Conservation (phyloP, 2,888 invertebrate species). For the Cosmia pyralina region DNA sequence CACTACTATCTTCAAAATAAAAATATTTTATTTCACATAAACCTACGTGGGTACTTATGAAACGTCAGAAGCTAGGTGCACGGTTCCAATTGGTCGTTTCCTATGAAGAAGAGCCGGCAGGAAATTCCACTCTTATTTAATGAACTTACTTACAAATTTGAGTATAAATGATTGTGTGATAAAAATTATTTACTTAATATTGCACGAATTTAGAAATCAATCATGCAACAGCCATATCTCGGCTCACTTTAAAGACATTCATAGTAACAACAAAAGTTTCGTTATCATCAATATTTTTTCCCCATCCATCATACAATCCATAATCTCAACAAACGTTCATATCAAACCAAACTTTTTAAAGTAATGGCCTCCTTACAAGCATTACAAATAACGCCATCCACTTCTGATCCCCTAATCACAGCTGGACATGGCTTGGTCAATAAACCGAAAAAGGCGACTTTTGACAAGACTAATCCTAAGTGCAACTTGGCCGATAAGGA, state of each 20-base stretch:
- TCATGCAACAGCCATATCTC: neutral
- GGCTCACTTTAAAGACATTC: too few species aligned
- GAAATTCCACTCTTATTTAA: neutral
- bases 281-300: neutral
- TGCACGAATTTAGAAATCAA: neutral
- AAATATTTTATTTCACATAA: too few species aligned
- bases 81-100: too few species aligned
- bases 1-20: too few species aligned
- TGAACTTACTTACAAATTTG: neutral
- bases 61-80: too few species aligned
- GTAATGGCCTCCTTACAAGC: conserved; percentile 42
- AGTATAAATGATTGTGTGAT: neutral
- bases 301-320: conserved; percentile 34
- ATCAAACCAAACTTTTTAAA: conserved; percentile 44
- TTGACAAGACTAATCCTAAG: conserved; percentile 90
- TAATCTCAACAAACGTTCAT: conserved; percentile 47
- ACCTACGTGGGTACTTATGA: too few species aligned
- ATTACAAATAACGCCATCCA: conserved; percentile 67
- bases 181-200: neutral
- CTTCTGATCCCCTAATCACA: conserved; percentile 85
- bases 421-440: conserved; percentile 84
- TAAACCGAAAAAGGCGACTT: conserved; percentile 87
- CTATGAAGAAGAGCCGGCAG: too few species aligned
- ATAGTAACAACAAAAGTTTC: neutral
- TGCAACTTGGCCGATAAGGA: conserved; percentile 90